A percentile compares a stretch with the other conserved stretches of the same genome.
Evolutionary conservation across 2,888 invertebrate genomes (phyloP).

Genomic region (Drosophila testacea): DNA sequence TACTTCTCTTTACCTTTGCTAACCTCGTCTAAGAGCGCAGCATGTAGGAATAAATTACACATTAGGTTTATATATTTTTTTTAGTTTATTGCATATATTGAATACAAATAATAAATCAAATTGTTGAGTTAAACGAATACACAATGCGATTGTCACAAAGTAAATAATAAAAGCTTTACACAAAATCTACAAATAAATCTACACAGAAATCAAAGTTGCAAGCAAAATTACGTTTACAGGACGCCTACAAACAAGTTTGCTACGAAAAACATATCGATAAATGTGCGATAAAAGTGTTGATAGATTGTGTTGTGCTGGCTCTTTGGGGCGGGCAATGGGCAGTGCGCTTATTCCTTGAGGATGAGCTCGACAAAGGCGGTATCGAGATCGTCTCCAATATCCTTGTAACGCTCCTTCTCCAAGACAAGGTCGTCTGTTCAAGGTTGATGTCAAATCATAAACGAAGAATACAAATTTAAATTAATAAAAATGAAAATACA

Average conservation of each 20-base stretch:
- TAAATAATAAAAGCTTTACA: conserved; percentile 43
- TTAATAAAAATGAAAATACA: conserved; percentile 56
- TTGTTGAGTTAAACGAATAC: conserved; percentile 81
- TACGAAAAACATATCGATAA: conserved; percentile 57
- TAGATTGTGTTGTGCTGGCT: conserved; percentile 45
- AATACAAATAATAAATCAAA: conserved; percentile 66
- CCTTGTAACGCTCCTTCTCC: conserved; percentile 99
- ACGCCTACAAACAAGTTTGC: conserved; percentile 65
- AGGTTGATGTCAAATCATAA: conserved; percentile 50
- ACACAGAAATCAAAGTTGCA: conserved; percentile 54
- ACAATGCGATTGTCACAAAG: conserved; percentile 71
- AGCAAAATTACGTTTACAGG: conserved; percentile 39
- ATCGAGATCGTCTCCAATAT: conserved; percentile 99
- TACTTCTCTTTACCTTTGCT: conserved; percentile 97
- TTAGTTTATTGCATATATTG: conserved; percentile 71
- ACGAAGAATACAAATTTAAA: conserved; percentile 46
- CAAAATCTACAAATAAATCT: conserved; percentile 53
- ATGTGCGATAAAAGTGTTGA: conserved; percentile 49
- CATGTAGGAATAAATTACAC: conserved; percentile 81
- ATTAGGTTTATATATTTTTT: conserved; percentile 46
- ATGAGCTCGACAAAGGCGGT: conserved; percentile 98
- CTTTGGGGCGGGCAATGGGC: conserved; percentile 49
- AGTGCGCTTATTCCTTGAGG: conserved; percentile 88
- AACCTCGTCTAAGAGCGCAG: conserved; percentile 90
- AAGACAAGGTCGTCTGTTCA: conserved; percentile 94